phyloP scores from a whole-genome alignment of 1,140 invertebrate genomes.

The Adoxophyes honmai region DNA sequence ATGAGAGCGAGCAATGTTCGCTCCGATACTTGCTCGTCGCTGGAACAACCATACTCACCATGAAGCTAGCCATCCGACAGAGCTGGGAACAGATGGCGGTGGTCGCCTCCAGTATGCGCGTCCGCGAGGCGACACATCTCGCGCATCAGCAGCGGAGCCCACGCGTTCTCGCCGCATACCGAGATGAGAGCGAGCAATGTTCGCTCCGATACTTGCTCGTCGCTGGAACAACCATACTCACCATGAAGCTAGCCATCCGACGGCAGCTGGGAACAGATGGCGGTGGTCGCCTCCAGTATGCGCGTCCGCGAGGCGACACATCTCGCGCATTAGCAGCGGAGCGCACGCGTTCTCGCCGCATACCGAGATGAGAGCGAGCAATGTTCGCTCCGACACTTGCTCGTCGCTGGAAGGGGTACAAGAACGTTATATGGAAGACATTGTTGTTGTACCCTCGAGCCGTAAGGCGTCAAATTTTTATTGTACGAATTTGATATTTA shows the following conservation, averaged over 20 bases:
- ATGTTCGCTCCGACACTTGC: conserved; percentile 84
- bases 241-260: conserved; percentile 88
- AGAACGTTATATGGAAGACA: no score
- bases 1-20: conserved; percentile 87
- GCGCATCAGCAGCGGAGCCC: conserved; percentile 89
- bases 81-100: conserved; percentile 88
- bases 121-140: conserved; percentile 91
- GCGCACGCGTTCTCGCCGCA: conserved; percentile 85
- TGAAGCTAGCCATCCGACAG: conserved; percentile 87
- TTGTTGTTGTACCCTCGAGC: no score
- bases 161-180: conserved; percentile 83
- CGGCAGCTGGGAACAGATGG: conserved; percentile 87
- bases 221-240: conserved; percentile 59
- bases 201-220: conserved; percentile 83
- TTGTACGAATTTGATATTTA: no score
- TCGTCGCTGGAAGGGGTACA: conserved; percentile 70
- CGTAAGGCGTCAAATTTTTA: no score
- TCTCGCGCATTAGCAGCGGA: conserved; percentile 88
- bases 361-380: conserved; percentile 87
- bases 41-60: conserved; percentile 72
- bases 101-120: conserved; percentile 86
- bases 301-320: conserved; percentile 90
- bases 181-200: conserved; percentile 88
- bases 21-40: conserved; percentile 83
- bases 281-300: conserved; percentile 87